Percentiles rank a stretch among this genome's conserved stretches.
Evolutionary conservation across 2,888 invertebrate genomes (phyloP).

Genomic region (Exephanes ischioxanthus): DNA sequence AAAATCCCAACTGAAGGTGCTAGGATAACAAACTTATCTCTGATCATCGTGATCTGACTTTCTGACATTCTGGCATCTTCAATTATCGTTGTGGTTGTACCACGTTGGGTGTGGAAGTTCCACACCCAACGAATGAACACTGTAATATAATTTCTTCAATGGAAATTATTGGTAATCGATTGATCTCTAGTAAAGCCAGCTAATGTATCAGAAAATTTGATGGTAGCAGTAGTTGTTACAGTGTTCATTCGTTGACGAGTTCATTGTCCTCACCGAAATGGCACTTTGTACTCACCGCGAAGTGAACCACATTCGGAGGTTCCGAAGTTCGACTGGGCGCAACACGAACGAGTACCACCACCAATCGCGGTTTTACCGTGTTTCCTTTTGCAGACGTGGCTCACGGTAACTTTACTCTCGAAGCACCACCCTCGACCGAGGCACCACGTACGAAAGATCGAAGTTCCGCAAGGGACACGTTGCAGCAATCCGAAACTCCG

Average conservation of each 20-base stretch:
- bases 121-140: too few relatives aligned
- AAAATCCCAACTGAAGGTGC: too few relatives aligned
- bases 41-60: too few relatives aligned
- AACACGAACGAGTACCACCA: slow-evolving; percentile 15
- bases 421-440: slow-evolving; percentile 84
- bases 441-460: slow-evolving; percentile 80
- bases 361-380: slow-evolving; percentile 35
- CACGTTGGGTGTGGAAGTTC: too few relatives aligned
- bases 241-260: slow-evolving; percentile 1
- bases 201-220: background rate
- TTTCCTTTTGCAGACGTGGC: slow-evolving; percentile 85
- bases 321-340: background rate
- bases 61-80: too few relatives aligned
- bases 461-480: slow-evolving; percentile 79
- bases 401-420: slow-evolving; percentile 87
- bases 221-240: background rate
- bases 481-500: slow-evolving; percentile 81
- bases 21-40: too few relatives aligned
- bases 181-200: background rate
- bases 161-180: background rate
- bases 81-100: too few relatives aligned
- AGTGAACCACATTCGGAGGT: background rate
- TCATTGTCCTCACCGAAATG: background rate
- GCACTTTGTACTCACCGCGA: background rate
- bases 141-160: too few relatives aligned